phyloP scores from a whole-genome alignment of 2,113 vertebrate species.

The Salvator merianae region DNA sequence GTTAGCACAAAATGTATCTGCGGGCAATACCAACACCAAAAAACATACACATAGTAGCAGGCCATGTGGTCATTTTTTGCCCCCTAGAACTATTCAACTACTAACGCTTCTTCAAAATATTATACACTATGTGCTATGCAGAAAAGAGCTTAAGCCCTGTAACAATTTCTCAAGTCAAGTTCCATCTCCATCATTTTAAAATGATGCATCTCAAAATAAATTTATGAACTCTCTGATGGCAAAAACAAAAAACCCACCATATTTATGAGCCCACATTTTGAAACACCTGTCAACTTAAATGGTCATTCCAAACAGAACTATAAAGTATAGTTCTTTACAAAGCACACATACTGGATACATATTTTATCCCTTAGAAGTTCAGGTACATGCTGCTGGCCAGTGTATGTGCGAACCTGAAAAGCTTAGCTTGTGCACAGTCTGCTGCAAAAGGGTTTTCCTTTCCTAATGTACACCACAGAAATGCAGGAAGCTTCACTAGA shows the following conservation, averaged over 20 bases:
- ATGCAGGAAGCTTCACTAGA: too few species aligned
- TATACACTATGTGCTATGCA: constrained; percentile 20
- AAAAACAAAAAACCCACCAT: background rate
- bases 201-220: background rate
- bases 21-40: constrained; percentile 49
- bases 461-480: too few species aligned
- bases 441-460: too few species aligned
- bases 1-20: constrained; percentile 45
- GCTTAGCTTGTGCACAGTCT: too few species aligned
- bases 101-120: constrained; percentile 36
- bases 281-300: background rate
- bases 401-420: too few species aligned
- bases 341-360: background rate
- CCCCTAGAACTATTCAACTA: background rate
- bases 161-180: background rate
- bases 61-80: constrained; percentile 41
- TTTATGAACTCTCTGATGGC: background rate
- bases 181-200: constrained; percentile 39
- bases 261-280: background rate
- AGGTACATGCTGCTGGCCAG: too few species aligned
- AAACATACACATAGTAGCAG: constrained; percentile 48
- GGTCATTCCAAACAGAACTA: background rate
- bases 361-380: background rate
- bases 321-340: background rate
- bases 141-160: constrained; percentile 38